phyloP scores from a whole-genome alignment of 2,113 vertebrate genomes.

The Bagarius yarrelli region DNA sequence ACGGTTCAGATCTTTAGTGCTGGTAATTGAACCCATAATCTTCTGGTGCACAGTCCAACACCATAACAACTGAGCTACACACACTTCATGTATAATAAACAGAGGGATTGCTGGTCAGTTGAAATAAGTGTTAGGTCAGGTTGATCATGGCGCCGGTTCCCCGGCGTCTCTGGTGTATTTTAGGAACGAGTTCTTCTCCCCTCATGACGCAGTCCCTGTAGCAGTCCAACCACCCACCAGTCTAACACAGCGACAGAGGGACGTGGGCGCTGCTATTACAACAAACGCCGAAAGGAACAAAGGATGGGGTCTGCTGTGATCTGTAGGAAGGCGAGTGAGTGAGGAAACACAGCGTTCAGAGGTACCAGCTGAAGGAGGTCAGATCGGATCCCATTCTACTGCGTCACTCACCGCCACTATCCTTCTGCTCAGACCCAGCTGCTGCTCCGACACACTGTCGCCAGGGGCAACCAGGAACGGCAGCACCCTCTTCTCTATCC shows the following conservation, averaged over 20 bases:
- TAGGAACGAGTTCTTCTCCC: not conserved
- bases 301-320: not conserved
- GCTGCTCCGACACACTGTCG: constrained; percentile 56
- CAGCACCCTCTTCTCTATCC: constrained; percentile 78
- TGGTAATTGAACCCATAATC: no score
- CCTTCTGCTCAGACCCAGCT: constrained; percentile 64
- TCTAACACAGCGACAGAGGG: constrained; percentile 21
- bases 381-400: not conserved
- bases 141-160: not conserved
- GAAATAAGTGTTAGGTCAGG: no score
- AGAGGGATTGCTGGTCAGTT: no score
- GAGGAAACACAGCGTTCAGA: no score
- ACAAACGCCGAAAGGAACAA: not conserved
- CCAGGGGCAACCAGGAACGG: constrained; percentile 66
- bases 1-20: no score
- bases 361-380: not conserved
- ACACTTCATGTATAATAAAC: no score
- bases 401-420: constrained; percentile 78
- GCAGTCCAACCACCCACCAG: not conserved
- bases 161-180: not conserved
- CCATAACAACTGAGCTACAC: no score
- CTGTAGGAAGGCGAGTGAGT: not conserved
- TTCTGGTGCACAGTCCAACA: no score
- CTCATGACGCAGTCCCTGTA: not conserved
- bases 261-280: not conserved